Base-by-base conservation (phyloP, 2,888 invertebrate species). In the Heliconius hortense region DNA sequence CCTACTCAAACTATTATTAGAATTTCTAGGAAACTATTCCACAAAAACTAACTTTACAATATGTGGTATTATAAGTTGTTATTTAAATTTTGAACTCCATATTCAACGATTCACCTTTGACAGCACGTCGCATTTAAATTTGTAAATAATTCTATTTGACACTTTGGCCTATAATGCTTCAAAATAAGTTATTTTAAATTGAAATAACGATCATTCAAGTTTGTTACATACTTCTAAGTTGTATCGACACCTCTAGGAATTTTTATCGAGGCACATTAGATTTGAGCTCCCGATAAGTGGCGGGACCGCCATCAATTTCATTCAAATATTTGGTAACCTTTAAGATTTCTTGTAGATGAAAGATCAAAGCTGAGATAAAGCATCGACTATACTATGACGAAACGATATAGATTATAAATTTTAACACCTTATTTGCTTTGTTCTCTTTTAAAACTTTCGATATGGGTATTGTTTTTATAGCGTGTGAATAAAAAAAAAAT, bases 231-330 rank as follows among this genome's bases (percentile, higher is more conserved):
- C 85, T 88, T 86, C 82, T 82, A 82, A 81, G 83, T 86, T 90
- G 90, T 92, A 93, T 93, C 89, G 92, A 93, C 94, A 94, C 94
- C 93, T 94, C 90, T 89, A 93, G 88, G 93, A 94, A 93, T 94
- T 90, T 93, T 90, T 89, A 93, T 91, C 86, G 88, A 82, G 85
- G 82, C 83, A 87, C 85, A 84, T 88, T 81, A 88, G 93, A 93
- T 93, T 85, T 84, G 77, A 86, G 85, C 82, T 84, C 80, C 81
- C 85, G 94, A 94, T 94, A 92, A 90, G 83, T 83, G 81, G 86
- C 83, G 87, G 89, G 89, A 85, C 88, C 90, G 85, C 89, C 91
- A 93, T 94, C 91, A 92, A 93, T 94, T 92, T 91, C 84, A 86
- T 89, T 91, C 89, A 90, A 92, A 93, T 92, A 90, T 93, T 93